These are phyloP conservation scores for Nemopilema nomurai DNA, from an alignment of 30 jellyfish, hydroid and myxozoan species.

Conservation along the genomic window DNA sequence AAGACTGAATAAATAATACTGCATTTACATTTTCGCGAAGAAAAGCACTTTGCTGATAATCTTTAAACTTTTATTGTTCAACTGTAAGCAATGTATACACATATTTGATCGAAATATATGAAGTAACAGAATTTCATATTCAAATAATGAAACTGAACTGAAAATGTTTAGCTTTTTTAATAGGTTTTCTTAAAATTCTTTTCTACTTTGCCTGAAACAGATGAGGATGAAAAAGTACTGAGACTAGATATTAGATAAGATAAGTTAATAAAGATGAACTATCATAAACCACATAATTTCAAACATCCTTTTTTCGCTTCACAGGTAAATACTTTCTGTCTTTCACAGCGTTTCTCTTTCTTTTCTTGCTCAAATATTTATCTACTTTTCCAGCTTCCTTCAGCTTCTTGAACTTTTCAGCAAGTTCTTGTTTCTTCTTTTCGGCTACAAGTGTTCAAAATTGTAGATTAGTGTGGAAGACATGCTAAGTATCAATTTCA, in stretches of 20 bases:
- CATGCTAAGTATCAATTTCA: background rate
- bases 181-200: too few relatives aligned
- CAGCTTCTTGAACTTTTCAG: constrained; percentile 72
- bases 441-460: constrained; percentile 53
- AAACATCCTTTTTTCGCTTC: constrained; percentile 8
- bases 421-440: constrained; percentile 77
- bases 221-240: background rate
- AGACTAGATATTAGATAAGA: background rate
- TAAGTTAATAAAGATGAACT: background rate
- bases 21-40: too few relatives aligned
- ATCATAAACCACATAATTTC: background rate
- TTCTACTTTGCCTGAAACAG: too few relatives aligned
- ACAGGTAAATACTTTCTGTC: constrained; percentile 77
- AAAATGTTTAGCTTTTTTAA: too few relatives aligned
- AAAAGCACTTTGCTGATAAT: too few relatives aligned
- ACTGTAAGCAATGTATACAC: too few relatives aligned
- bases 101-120: too few relatives aligned
- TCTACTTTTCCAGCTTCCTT: constrained; percentile 80
- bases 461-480: background rate
- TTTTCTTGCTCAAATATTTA: constrained; percentile 81
- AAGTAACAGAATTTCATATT: too few relatives aligned
- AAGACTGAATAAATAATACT: too few relatives aligned
- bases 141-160: too few relatives aligned
- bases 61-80: too few relatives aligned
- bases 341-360: constrained; percentile 92